Base-by-base conservation (phyloP, 1,140 invertebrate species). In the Wiebesia pumilae region DNA sequence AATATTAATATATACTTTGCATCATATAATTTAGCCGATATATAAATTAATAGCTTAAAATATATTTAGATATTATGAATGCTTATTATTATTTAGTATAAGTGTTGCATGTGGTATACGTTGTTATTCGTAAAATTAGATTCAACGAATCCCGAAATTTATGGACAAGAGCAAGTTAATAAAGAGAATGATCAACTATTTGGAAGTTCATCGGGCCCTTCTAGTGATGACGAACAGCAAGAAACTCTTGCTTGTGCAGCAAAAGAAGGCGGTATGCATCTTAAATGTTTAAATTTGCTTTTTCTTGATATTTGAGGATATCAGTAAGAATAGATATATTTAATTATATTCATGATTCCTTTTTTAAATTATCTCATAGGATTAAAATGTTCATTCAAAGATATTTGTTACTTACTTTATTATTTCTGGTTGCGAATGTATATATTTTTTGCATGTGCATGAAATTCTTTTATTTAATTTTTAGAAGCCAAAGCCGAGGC, bases 401-500 rank as follows among this genome's bases (percentile, higher is more conserved):
- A 80, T 54, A 58, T 80, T 58, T 27, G 10, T 43, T 62, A 38
- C 0, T 30, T 71, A 71, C 24, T 51, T 73, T 71, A 24, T 10
- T 40, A 24, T 80, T 62, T 80, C 35, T 54, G 3, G 6, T 81
- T 43, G 3, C 1, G 24, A 58, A 24, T 67, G 73, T 4, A 54
- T 51, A 79, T 38, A 51, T 79, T 38, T 87, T 35, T 85, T 38
- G 92, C 91, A 93, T 90, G 92, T 89, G 92, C 92, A 92, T 88
- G 91, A 87, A 78, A 87, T 85, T 90, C 90, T 84, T 86, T 79
- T 88, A 78, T 87, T 71, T 89, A 47, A 91, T 80, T 94, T 93
- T 10, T 89, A 94, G 93, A 94, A 90, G 92, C 93, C 51, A 93
- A 91, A 90, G 92, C 93, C 0, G 93, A 93, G 83, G 92, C 90